phyloP scores from a whole-genome alignment of 2,113 vertebrate species.

The Pseudorhombus dupliciocellatus region DNA sequence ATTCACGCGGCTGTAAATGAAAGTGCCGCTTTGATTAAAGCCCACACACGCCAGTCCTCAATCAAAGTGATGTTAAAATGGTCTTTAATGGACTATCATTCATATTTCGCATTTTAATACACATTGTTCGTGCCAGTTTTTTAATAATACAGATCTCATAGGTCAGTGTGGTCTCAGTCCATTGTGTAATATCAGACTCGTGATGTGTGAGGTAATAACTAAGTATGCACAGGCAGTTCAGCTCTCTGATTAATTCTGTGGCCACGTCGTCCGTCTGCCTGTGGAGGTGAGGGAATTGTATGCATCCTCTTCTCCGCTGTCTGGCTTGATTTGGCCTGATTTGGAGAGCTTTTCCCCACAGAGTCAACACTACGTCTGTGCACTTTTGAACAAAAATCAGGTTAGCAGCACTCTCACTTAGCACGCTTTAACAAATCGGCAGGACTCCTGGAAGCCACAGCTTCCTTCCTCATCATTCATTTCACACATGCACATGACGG shows the following conservation, averaged over 20 bases:
- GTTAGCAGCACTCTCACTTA: constrained; percentile 36
- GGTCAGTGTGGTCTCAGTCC: constrained; percentile 25
- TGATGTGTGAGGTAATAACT: constrained; percentile 25
- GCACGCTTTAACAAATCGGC: constrained; percentile 38
- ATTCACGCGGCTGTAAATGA: constrained; percentile 43
- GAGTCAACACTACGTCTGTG: constrained; percentile 27
- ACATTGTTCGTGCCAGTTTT: background rate
- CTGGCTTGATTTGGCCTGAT: constrained; percentile 20
- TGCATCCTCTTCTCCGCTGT: constrained; percentile 23
- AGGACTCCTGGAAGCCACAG: constrained; percentile 23
- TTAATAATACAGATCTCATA: constrained; percentile 23
- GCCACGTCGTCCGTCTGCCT: constrained; percentile 32
- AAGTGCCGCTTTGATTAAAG: constrained; percentile 47
- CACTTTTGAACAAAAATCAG: constrained; percentile 36
- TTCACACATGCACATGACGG: constrained; percentile 3
- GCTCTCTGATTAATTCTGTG: constrained; percentile 45
- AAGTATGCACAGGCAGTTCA: constrained; percentile 15
- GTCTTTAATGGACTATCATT: constrained; percentile 44
- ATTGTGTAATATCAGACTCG: constrained; percentile 10
- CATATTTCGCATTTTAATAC: constrained; percentile 27
- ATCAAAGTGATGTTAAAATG: constrained; percentile 33
- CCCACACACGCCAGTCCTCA: background rate
- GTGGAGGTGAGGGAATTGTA: constrained; percentile 50
- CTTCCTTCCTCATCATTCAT: constrained; percentile 33
- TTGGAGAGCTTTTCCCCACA: constrained; percentile 32